Evolutionary conservation across 1,140 invertebrate genomes (phyloP), one percentile per base, ranked within the genome.

Genomic region (Lineus longissimus): DNA sequence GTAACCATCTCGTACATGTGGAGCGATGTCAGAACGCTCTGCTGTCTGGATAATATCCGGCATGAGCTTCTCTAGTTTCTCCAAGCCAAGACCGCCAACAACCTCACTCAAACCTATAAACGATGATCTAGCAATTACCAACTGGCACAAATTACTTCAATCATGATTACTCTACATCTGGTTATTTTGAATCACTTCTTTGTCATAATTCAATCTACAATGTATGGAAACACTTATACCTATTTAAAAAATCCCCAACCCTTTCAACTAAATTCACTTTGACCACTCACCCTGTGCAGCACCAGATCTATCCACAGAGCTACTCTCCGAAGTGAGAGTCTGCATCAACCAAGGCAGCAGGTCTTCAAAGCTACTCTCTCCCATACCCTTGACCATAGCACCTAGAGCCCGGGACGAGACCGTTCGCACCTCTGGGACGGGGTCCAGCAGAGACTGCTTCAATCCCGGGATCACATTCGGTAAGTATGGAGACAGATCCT

Each of bases 1-100:
- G 82, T 99, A 99, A 29, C 97, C 97, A 84, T 99, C 97, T 73
- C 97, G 94, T 0, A 99, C 95, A 81, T 98, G 94, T 1, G 97
- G 93, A 15, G 94, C 93, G 69, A 98, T 94, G 80, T 98, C 95
- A 2, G 63, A 27, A 33, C 80, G 68, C 81, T 97, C 94, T 0
- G 96, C 94, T 0, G 95, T 98, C 30, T 89, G 86, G 68, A 99
- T 98, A 65, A 99, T 97, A 79, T 98, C 95, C 9, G 95, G 95
- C 95, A 99, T 98, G 19, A 98, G 86, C 78, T 93, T 94, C 70
- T 97, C 89, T 55, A 99, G 85, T 81, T 97, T 97, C 66, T 94
- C 90, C 6, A 94, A 89, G 22, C 97, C 97, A 25, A 99, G 85
- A 54, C 94, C 96, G 51, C 94, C 93, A 33, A 99, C 92, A 7